Base-by-base conservation (phyloP, 2,797 vertebrate species). In the Enteromius paludinosus region DNA sequence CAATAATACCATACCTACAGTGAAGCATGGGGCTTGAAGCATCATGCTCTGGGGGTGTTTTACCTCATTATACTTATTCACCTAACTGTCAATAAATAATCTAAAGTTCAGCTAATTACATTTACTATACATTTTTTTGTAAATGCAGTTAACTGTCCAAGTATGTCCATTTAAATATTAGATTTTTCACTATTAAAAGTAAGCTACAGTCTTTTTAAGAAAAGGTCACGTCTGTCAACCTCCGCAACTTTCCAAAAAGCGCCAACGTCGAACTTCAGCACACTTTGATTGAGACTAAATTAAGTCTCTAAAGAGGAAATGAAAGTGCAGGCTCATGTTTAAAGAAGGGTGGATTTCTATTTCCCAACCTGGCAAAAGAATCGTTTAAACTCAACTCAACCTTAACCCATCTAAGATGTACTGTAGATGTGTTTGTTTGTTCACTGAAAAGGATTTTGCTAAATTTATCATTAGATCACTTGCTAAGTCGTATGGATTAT, bases 281-380 rank as follows among this genome's bases (percentile, higher is more conserved):
- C 47, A 82, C 25, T 70, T 30, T 61, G 41, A 64, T 81, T 81
- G 64, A 49, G 49, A 68, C 78, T 64, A 82, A 78, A 79, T 82
- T 38, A 76, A 79, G 41, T 47, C 61, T 25, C 59, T 10, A 14
- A 65, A 79, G 41, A 35, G 80, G 83, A 78, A 87, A 69, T 45
- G 80, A 85, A 85, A 80, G 59, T 77, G 86, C 86, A 83, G 82
- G 71, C 68, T 71, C 69, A n/a, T 25, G 69, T 62, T 86, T 61
- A 52, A 66, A 76, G 82, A 17, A 64, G n/a, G 33, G 14, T 14
- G 14, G 38, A 49, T 49, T 81, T 80, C 4, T 47, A 30, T 61
- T 80, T 8, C 78, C 61, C 68, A 72, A 80, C 25, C 18, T 47
- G 5, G 25, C 2, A 5, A 80, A 33, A 30, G 0, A 1, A 47